These are phyloP conservation scores for Kryptolebias marmoratus DNA, from an alignment of 2,113 vertebrate genomes.

Conservation along the genomic window DNA sequence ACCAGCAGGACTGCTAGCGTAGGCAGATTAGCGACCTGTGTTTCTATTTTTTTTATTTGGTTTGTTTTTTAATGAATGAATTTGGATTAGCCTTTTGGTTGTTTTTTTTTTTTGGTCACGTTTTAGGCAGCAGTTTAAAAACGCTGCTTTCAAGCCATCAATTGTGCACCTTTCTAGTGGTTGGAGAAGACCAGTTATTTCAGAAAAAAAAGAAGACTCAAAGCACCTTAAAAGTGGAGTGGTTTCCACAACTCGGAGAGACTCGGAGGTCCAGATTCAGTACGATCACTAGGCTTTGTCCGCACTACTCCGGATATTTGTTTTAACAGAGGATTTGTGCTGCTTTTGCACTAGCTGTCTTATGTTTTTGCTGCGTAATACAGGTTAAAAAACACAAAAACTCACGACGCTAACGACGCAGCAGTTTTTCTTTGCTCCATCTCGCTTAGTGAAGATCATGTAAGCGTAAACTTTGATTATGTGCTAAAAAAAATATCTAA, in stretches of 20 bases:
- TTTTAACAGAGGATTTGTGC: too few relatives aligned
- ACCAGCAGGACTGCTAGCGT: conserved; percentile 38
- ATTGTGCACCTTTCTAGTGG: conserved; percentile 74
- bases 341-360: too few relatives aligned
- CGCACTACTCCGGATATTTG: too few relatives aligned
- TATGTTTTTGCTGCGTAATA: too few relatives aligned
- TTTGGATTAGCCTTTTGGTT: conserved; percentile 53
- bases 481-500: too few relatives aligned
- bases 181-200: conserved; percentile 71
- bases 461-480: too few relatives aligned
- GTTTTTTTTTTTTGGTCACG: conserved; percentile 36
- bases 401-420: too few relatives aligned
- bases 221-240: conserved; percentile 78
- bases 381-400: too few relatives aligned
- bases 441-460: too few relatives aligned
- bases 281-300: conserved; percentile 29
- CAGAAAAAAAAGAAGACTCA: conserved; percentile 50
- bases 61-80: conserved; percentile 57
- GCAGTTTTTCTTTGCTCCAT: too few relatives aligned
- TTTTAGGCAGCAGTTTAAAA: conserved; percentile 33
- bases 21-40: conserved; percentile 34
- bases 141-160: conserved; percentile 22
- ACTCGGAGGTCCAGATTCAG: conserved; percentile 49
- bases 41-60: conserved; percentile 68
- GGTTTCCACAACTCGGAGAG: conserved; percentile 44